Evolutionary conservation across 2,797 vertebrate genomes (phyloP).

Genomic region (Malacoraja senta): DNA sequence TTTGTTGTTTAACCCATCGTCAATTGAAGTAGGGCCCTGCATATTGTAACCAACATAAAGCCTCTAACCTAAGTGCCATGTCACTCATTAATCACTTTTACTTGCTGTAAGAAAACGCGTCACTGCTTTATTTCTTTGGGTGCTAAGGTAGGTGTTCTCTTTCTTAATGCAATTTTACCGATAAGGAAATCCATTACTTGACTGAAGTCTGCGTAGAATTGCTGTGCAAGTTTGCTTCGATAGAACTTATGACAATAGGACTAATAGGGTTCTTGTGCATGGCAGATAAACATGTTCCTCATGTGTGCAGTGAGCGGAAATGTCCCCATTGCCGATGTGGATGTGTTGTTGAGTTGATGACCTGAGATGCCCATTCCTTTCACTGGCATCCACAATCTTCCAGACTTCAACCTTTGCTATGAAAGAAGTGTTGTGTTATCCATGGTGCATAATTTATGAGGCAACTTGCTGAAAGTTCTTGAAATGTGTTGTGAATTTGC

Average conservation of each 20-base stretch:
- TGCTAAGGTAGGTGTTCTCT: not conserved
- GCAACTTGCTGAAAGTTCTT: not conserved
- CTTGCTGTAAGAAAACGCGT: not conserved
- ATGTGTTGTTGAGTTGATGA: not conserved
- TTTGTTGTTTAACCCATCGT: not conserved
- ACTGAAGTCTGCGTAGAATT: not conserved
- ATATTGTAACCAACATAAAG: too few species aligned
- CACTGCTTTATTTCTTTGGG: not conserved
- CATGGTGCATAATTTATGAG: not conserved
- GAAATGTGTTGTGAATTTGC: not conserved
- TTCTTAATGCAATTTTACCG: not conserved
- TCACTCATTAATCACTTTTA: not conserved
- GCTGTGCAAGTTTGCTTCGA: too few species aligned
- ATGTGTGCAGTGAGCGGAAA: slow-evolving; percentile 44
- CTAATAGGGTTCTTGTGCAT: slow-evolving; percentile 47
- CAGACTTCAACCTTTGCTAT: too few species aligned
- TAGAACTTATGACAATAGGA: slow-evolving; percentile 43
- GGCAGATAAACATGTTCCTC: slow-evolving; percentile 39
- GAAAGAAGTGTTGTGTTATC: not conserved
- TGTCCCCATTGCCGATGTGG: slow-evolving; percentile 46
- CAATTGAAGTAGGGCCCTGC: too few species aligned
- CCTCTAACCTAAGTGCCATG: not conserved
- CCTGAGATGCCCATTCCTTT: not conserved
- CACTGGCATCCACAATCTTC: not conserved
- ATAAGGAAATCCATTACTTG: not conserved